phyloP scores from a whole-genome alignment of 2,797 vertebrate genomes.

The Diglossa cyanea region DNA sequence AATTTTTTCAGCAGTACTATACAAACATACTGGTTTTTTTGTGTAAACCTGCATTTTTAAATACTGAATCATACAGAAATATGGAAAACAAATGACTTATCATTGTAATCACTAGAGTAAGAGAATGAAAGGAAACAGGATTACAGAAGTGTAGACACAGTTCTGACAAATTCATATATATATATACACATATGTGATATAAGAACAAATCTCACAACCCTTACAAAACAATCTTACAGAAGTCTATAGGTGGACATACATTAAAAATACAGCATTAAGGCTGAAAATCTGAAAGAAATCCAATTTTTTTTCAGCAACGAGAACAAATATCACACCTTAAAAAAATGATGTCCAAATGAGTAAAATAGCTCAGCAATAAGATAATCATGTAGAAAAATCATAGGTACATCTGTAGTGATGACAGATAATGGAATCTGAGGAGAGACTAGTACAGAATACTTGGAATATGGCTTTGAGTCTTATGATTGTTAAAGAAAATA shows the following conservation, averaged over 20 bases:
- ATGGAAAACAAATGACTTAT: neutral
- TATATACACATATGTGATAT: neutral
- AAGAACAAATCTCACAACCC: neutral
- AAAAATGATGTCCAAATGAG: neutral
- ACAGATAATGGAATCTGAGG: neutral
- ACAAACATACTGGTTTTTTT: neutral
- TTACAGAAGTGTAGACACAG: neutral
- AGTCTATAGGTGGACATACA: neutral
- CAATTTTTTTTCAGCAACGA: neutral
- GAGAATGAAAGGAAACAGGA: neutral
- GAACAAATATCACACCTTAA: constrained; percentile 17
- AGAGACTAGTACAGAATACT: neutral
- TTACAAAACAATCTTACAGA: neutral
- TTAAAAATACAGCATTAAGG: neutral
- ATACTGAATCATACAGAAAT: neutral
- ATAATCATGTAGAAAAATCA: neutral
- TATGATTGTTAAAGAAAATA: neutral
- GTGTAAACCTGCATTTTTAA: neutral
- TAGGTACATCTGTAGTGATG: neutral
- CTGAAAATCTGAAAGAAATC: neutral
- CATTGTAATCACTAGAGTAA: neutral
- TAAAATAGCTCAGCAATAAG: constrained; percentile 4
- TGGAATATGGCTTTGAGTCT: neutral
- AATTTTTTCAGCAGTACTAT: neutral
- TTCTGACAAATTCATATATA: neutral